Percentiles rank a stretch among this genome's conserved stretches.
Conservation (phyloP, 2,113 vertebrate genomes). For the Phalacrocorax pelagicus region DNA sequence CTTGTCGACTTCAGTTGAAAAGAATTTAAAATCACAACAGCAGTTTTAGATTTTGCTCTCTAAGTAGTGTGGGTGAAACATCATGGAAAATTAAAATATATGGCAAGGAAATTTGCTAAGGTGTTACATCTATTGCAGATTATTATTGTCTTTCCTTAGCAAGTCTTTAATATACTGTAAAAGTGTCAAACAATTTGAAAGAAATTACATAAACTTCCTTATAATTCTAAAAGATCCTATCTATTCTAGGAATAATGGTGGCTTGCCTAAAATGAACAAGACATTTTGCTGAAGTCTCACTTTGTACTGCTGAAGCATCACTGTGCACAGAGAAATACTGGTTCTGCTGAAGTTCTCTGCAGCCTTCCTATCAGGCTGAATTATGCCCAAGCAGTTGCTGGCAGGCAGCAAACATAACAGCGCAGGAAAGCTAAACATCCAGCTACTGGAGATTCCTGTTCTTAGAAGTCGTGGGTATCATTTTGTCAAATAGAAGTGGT, state of each 20-base stretch:
- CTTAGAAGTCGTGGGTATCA: neutral
- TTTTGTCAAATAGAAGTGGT: neutral
- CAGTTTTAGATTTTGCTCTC: conserved; percentile 34
- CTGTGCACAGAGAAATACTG: neutral
- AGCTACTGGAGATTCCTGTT: neutral
- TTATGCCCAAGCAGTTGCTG: neutral
- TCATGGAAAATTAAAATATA: conserved; percentile 34
- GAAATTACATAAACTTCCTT: neutral
- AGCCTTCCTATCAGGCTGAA: neutral
- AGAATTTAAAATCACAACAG: conserved; percentile 56
- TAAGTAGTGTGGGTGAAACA: conserved; percentile 31
- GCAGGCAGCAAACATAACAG: neutral
- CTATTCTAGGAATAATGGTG: neutral
- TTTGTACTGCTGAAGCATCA: neutral
- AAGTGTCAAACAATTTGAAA: conserved; percentile 40
- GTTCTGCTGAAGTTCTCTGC: neutral
- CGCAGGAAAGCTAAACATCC: neutral
- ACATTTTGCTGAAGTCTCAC: neutral
- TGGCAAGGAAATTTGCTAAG: conserved; percentile 28
- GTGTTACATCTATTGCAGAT: conserved; percentile 36
- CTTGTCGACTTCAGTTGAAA: conserved; percentile 44
- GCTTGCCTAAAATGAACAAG: neutral
- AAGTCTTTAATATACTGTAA: conserved; percentile 33
- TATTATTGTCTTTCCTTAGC: neutral
- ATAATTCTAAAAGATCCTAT: neutral